Conservation (phyloP, 2,888 invertebrate genomes). For the Argyra leucocephala region DNA sequence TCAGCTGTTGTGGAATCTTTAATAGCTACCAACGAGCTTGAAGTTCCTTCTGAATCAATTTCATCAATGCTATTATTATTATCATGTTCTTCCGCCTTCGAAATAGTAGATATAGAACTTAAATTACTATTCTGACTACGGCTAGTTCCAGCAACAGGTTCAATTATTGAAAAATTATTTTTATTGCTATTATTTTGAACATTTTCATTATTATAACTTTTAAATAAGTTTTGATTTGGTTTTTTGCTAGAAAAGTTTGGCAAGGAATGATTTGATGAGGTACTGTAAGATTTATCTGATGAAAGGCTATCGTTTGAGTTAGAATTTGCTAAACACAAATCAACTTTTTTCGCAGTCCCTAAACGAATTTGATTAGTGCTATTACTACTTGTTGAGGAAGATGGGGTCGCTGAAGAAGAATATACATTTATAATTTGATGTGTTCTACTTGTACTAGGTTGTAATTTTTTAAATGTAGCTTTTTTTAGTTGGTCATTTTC, state of each 20-base stretch:
- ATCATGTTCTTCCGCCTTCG: conserved; percentile 16
- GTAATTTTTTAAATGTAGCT: not conserved
- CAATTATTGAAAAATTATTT: conserved; percentile 26
- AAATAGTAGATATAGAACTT: conserved; percentile 5
- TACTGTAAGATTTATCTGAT: conserved; percentile 27
- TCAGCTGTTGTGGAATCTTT: conserved; percentile 5
- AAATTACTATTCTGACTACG: conserved; percentile 13
- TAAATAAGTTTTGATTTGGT: conserved; percentile 11
- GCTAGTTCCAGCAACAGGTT: conserved; percentile 25
- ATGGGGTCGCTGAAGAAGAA: not conserved
- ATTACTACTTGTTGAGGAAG: conserved; percentile 7
- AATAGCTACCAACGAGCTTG: not conserved
- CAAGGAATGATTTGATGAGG: conserved; percentile 28
- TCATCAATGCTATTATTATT: not conserved
- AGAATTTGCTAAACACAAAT: conserved; percentile 35
- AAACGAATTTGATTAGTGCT: conserved; percentile 11
- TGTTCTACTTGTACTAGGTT: conserved; percentile 10
- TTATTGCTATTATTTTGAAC: conserved; percentile 19
- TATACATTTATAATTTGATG: not conserved
- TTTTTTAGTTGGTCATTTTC: not conserved
- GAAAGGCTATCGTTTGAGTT: conserved; percentile 39
- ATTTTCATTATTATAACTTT: conserved; percentile 11
- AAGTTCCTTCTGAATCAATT: not conserved
- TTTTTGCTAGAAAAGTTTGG: conserved; percentile 24
- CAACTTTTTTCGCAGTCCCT: conserved; percentile 18